Percentiles rank a stretch among this genome's conserved stretches.
These are phyloP conservation scores for Aeoliscus strigatus DNA, from an alignment of 2,797 vertebrate species.

Conservation along the genomic window DNA sequence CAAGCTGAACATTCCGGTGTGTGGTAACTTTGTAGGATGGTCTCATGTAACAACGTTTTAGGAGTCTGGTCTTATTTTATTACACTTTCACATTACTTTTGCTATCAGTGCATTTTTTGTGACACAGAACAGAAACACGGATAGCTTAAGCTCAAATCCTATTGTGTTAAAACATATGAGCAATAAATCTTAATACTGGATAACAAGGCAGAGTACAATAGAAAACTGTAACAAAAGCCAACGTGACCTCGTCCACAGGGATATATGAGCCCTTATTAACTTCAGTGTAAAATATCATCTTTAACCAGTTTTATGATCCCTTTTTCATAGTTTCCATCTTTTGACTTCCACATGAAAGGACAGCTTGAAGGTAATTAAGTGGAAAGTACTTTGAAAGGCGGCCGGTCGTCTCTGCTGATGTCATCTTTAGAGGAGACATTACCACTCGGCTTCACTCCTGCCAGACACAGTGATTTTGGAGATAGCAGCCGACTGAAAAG, in stretches of 20 bases:
- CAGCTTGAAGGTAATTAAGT: constrained; percentile 50
- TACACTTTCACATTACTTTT: constrained; percentile 3
- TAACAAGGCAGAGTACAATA: constrained; percentile 33
- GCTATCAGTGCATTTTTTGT: constrained; percentile 15
- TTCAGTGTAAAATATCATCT: constrained; percentile 56
- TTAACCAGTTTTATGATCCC: constrained; percentile 53
- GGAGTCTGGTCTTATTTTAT: constrained; percentile 21
- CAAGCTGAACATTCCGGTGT: too few relatives aligned
- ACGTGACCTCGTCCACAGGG: constrained; percentile 48
- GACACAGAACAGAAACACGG: constrained; percentile 21
- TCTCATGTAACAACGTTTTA: too few relatives aligned
- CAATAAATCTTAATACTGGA: constrained; percentile 48
- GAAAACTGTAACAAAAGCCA: constrained; percentile 31
- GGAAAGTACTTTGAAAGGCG: constrained; percentile 53
- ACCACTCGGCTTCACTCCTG: constrained; percentile 20
- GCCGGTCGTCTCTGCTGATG: constrained; percentile 43
- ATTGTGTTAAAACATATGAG: constrained; percentile 38
- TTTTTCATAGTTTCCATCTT: constrained; percentile 45
- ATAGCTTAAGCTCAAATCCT: constrained; percentile 28
- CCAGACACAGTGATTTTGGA: constrained; percentile 36
- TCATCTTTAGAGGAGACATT: constrained; percentile 55
- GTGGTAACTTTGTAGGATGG: too few relatives aligned
- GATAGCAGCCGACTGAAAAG: constrained; percentile 26
- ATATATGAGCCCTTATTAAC: constrained; percentile 55
- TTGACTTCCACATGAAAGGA: constrained; percentile 61